Evolutionary conservation across 2,113 vertebrate species (phyloP).

Genomic region (Tapirus terrestris): DNA sequence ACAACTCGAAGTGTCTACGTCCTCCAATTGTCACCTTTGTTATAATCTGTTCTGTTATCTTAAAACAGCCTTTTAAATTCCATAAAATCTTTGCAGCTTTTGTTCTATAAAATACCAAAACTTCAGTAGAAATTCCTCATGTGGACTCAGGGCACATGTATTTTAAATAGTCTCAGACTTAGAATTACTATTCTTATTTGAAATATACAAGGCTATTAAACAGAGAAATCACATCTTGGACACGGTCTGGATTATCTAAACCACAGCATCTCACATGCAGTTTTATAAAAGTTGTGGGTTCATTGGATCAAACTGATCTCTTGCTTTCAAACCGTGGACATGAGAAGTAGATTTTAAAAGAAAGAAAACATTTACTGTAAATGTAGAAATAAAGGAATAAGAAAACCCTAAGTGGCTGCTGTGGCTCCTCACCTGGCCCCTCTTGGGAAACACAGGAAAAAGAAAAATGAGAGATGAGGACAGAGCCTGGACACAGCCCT

Average conservation of each 20-base stretch:
- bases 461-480: conserved; percentile 58
- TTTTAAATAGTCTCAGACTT: not conserved
- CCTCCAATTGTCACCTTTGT: not conserved
- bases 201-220: not conserved
- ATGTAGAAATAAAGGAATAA: not conserved
- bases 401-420: not conserved
- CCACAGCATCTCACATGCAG: not conserved
- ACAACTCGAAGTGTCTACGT: not conserved
- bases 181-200: not conserved
- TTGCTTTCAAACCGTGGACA: conserved; percentile 46
- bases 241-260: not conserved
- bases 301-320: not conserved
- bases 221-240: not conserved
- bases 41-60: not conserved
- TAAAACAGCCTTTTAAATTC: conserved; percentile 7
- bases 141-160: not conserved
- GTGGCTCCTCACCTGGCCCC: conserved; percentile 55
- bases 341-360: conserved; percentile 46
- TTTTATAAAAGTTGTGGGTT: conserved; percentile 11
- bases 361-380: not conserved
- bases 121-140: not conserved
- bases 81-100: not conserved
- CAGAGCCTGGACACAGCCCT: conserved; percentile 40
- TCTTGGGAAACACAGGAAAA: conserved; percentile 69
- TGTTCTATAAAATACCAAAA: not conserved